phyloP scores from a whole-genome alignment of 2,113 vertebrate genomes.

The Psophia crepitans region DNA sequence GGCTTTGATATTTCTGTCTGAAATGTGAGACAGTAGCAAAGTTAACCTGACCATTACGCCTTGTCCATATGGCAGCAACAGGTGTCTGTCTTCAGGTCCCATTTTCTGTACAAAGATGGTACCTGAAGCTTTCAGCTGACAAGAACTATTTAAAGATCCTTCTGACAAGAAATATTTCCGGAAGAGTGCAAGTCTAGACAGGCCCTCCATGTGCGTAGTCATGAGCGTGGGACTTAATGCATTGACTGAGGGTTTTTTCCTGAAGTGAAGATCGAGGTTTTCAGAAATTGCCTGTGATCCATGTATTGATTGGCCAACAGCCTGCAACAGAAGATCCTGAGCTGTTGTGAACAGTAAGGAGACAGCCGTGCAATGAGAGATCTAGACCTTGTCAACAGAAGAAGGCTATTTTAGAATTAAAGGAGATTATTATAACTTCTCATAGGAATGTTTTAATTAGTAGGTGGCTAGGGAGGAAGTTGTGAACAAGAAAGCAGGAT shows the following conservation, averaged over 20 bases:
- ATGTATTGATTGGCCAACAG: background rate
- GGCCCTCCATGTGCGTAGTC: background rate
- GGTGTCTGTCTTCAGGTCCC: background rate
- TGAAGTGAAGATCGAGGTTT: background rate
- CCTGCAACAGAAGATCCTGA: background rate
- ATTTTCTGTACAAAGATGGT: background rate
- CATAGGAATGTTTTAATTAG: background rate
- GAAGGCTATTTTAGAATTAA: background rate
- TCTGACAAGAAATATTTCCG: background rate
- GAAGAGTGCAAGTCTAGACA: background rate
- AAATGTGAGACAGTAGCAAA: background rate
- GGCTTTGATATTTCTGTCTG: background rate
- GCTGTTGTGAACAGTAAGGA: background rate
- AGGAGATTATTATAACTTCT: background rate
- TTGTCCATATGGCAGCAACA: background rate
- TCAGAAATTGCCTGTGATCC: background rate
- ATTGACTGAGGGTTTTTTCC: background rate
- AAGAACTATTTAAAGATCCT: background rate
- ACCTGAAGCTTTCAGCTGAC: background rate
- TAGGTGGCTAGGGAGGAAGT: background rate
- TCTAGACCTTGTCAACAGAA: background rate
- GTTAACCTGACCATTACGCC: background rate
- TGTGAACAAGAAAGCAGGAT: background rate
- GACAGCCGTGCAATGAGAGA: background rate
- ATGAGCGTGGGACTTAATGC: background rate